Conservation (phyloP, 2,888 invertebrate species). For the Caenorhabditis parvicauda region DNA sequence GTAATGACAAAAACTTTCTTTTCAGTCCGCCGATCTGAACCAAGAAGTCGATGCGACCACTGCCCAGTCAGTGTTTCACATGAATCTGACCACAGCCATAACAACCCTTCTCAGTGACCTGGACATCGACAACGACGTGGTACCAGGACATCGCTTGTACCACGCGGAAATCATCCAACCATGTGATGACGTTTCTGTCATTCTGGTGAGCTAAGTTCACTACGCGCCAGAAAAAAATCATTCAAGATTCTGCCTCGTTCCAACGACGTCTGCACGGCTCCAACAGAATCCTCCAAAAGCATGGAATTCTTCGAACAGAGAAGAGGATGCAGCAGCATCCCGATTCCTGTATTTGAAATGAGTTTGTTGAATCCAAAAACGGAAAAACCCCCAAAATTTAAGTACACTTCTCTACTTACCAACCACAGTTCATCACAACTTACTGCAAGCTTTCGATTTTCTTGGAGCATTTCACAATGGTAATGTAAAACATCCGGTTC, state of each 20-base stretch:
- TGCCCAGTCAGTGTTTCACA: conserved; percentile 65
- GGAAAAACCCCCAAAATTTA: conserved; percentile 71
- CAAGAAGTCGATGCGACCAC: conserved; percentile 42
- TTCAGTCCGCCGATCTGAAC: conserved; percentile 37
- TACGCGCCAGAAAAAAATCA: neutral
- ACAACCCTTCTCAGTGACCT: conserved; percentile 47
- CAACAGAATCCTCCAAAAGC: conserved; percentile 69
- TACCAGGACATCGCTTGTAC: conserved; percentile 83
- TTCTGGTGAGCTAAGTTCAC: conserved; percentile 71
- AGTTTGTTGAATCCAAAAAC: conserved; percentile 55
- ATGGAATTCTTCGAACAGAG: conserved; percentile 71
- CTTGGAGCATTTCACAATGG: conserved; percentile 74
- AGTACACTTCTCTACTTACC: conserved; percentile 92
- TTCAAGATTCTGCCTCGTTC: conserved; percentile 48
- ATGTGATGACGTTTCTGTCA: conserved; percentile 83
- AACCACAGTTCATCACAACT: conserved; percentile 81
- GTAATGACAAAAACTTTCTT: neutral
- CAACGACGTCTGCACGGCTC: conserved; percentile 77
- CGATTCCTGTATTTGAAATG: conserved; percentile 77
- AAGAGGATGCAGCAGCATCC: conserved; percentile 82
- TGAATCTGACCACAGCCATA: conserved; percentile 37
- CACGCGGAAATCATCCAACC: conserved; percentile 90
- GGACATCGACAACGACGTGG: conserved; percentile 60
- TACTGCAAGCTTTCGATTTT: conserved; percentile 90
- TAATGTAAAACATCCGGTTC: conserved; percentile 3